Percentiles rank a stretch among this genome's conserved stretches.
Conservation (phyloP, 1,140 invertebrate species). For the Coptotermes formosanus region DNA sequence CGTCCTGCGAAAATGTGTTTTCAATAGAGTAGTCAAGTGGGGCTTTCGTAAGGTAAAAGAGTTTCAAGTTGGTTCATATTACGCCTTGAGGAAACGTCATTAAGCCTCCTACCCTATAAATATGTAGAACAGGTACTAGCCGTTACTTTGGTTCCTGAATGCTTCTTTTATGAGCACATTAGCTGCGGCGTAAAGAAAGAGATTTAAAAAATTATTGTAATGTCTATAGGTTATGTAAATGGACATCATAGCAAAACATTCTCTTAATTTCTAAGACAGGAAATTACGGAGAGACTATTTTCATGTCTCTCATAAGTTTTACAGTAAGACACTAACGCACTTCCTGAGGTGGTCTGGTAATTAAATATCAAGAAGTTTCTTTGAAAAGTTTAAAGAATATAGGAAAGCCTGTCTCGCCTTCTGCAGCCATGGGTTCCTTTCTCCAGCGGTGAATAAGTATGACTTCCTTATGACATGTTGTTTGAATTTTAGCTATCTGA, state of each 20-base stretch:
- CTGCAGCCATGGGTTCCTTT: too few species aligned
- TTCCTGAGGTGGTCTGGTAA: too few species aligned
- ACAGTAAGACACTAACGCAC: too few species aligned
- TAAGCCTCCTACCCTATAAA: neutral
- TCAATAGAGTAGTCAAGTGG: neutral
- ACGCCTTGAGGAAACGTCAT: neutral
- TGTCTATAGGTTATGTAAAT: neutral
- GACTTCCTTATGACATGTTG: too few species aligned
- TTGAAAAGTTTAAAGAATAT: too few species aligned
- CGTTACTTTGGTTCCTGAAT: neutral
- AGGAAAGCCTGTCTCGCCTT: too few species aligned
- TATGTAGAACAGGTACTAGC: too few species aligned
- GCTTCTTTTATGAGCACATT: neutral
- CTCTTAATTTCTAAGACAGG: neutral
- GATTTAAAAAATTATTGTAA: neutral
- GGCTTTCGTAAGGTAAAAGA: neutral
- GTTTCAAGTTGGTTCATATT: neutral
- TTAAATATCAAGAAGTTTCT: too few species aligned
- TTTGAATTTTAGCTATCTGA: too few species aligned
- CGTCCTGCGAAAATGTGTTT: too few species aligned
- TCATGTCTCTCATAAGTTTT: neutral
- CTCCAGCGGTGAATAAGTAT: too few species aligned
- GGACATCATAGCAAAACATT: neutral
- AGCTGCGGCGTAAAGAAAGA: neutral
- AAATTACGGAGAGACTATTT: neutral